A percentile compares a stretch with the other conserved stretches of the same genome.
phyloP scores from a whole-genome alignment of 2,113 vertebrate genomes.

The Mesoclemmys tuberculata region DNA sequence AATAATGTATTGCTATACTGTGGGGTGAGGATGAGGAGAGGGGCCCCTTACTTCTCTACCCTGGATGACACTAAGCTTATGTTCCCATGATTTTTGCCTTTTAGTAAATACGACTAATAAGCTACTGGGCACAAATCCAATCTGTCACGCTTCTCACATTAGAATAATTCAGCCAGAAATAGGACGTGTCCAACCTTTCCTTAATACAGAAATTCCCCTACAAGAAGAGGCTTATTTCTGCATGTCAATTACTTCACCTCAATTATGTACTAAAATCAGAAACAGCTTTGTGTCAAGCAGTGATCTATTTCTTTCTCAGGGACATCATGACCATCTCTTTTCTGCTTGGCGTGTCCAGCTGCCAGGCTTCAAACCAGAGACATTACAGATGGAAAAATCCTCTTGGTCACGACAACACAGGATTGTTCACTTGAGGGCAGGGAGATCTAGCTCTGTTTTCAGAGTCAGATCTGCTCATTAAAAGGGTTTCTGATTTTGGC shows the following conservation, averaged over 20 bases:
- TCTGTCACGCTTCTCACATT: conserved; percentile 57
- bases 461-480: neutral
- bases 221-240: conserved; percentile 54
- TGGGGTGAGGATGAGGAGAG: neutral
- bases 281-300: neutral
- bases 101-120: conserved; percentile 71
- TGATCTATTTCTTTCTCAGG: conserved; percentile 28
- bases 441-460: neutral
- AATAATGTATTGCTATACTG: neutral
- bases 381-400: neutral
- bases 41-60: neutral
- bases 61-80: neutral
- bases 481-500: neutral
- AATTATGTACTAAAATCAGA: conserved; percentile 49
- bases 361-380: neutral
- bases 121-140: conserved; percentile 60
- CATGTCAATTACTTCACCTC: conserved; percentile 51
- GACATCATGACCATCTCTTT: neutral
- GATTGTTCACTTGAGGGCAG: rapidly evolving
- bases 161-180: conserved; percentile 53
- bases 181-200: conserved; percentile 36
- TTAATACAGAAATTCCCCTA: conserved; percentile 40
- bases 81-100: conserved; percentile 39
- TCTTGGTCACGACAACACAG: neutral
- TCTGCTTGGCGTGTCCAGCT: neutral